Base-by-base conservation (phyloP, 92 coral and sea anemone genomes). In the Epizoanthus fatuus region DNA sequence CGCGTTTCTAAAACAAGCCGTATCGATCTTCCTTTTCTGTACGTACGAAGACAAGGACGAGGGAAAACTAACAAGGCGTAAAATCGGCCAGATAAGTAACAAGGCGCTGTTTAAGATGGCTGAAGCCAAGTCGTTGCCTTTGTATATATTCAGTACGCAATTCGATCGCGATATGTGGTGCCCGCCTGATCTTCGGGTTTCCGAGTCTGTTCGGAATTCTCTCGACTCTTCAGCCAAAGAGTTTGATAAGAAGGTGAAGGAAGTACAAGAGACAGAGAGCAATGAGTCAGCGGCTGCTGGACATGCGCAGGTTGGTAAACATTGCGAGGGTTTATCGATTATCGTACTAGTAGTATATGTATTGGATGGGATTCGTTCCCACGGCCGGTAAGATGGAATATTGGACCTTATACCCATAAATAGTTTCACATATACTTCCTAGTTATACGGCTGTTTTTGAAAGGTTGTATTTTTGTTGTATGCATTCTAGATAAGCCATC, bases 1-100 rank as follows among this genome's bases (percentile, higher is more conserved):
- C 64, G 96, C 99, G 5, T 97, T 97, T 67, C 88, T 97, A 39
- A 97, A 97, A 84, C 96, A 93, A 55, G 99, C 99, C 0, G 98
- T 97, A 37, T 93, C 96, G 7, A 89, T 97, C 59, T 88, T 80
- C 76, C 93, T 95, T 10, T 97, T 74, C 68, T 92, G 93, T 75
- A 88, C 84, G 17, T 90, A 95, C 63, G 73, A 73, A 4, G 88
- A 93, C 80, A 91, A 90, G 74, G 98, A 95, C 69, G 99, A 97
- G 22, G 99, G 99, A 8, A 93, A 92, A 63, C 93, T 97, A n/a
- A 97, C 99, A 11, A 85, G 71, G 32, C 92, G 95, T 22, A 96
- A 96, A 69, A 69, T 56, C 37, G 88, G 73, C 2, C 96, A 95
- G 83, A 93, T 97, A 44, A 95, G 98, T 37, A 97, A 97, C 86